Percentiles rank a stretch among this genome's conserved stretches.
phyloP scores from a whole-genome alignment of 2,797 vertebrate genomes.

The Discoglossus pictus region DNA sequence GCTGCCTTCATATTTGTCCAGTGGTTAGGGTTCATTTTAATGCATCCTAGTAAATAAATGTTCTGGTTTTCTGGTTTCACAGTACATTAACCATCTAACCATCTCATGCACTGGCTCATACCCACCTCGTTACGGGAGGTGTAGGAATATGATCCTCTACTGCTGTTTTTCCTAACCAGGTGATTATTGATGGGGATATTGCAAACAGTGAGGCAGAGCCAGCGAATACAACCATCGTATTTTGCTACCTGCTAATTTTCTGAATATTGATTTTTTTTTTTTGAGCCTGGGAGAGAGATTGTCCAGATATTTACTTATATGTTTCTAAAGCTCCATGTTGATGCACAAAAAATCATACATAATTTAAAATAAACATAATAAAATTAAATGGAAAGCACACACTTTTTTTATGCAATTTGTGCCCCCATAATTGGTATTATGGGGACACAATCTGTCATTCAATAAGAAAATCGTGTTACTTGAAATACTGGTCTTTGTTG shows the following conservation, averaged over 20 bases:
- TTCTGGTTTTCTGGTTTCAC: slow-evolving; percentile 55
- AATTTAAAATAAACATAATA: no score
- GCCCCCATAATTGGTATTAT: no score
- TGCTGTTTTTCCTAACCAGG: slow-evolving; percentile 63
- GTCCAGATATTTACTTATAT: slow-evolving; percentile 27
- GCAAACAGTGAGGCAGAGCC: not conserved
- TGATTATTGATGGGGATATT: slow-evolving; percentile 61
- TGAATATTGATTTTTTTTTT: slow-evolving; percentile 13
- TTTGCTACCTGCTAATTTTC: not conserved
- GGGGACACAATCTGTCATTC: no score
- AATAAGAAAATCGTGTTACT: no score
- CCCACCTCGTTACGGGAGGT: slow-evolving; percentile 54
- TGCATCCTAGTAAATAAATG: slow-evolving; percentile 37
- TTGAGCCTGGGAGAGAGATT: slow-evolving; percentile 9
- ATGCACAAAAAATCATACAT: no score
- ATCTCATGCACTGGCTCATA: slow-evolving; percentile 45
- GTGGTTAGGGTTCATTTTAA: slow-evolving; percentile 50
- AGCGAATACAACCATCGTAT: slow-evolving; percentile 10
- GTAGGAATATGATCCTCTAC: slow-evolving; percentile 55
- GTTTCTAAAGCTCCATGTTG: no score
- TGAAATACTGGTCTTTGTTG: no score
- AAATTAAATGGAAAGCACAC: no score
- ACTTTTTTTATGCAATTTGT: no score
- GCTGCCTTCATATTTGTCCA: slow-evolving; percentile 14
- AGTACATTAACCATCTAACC: slow-evolving; percentile 48